These are phyloP conservation scores for Ecliptopera silaceata DNA, from an alignment of 2,888 invertebrate species.

Conservation along the genomic window DNA sequence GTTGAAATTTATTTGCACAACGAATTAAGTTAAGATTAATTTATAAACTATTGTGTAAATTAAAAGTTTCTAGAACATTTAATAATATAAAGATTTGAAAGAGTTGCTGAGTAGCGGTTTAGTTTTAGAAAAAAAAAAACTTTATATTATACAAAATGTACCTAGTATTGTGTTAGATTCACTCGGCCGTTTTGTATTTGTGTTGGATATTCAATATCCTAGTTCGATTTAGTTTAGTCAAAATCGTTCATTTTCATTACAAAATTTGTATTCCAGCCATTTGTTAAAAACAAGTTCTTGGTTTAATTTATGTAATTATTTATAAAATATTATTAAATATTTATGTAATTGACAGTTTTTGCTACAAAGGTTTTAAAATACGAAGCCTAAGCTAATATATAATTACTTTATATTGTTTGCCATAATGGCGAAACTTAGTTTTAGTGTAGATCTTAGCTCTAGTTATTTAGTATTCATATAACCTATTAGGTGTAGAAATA, in stretches of 20 bases:
- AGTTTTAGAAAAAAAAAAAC: slow-evolving; percentile 26
- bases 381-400: slow-evolving; percentile 7
- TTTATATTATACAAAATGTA: slow-evolving; percentile 21
- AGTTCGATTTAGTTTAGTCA: slow-evolving; percentile 3
- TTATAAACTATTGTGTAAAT: slow-evolving; percentile 13
- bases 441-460: slow-evolving; percentile 41
- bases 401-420: slow-evolving; percentile 8
- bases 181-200: slow-evolving; percentile 13
- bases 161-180: slow-evolving; percentile 24
- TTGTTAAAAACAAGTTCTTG: slow-evolving; percentile 14
- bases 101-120: slow-evolving; percentile 29
- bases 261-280: slow-evolving; percentile 18
- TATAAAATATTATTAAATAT: too few relatives aligned
- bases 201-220: slow-evolving; percentile 39
- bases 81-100: slow-evolving; percentile 5
- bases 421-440: slow-evolving; percentile 16
- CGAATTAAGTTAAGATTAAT: slow-evolving; percentile 43
- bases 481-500: slow-evolving; percentile 59
- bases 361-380: slow-evolving; percentile 4
- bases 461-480: slow-evolving; percentile 47
- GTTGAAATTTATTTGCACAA: slow-evolving; percentile 57
- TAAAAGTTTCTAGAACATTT: slow-evolving; percentile 18
- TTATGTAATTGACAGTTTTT: slow-evolving; percentile 4
- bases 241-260: slow-evolving; percentile 4
- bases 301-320: slow-evolving; percentile 2